Base-by-base conservation (phyloP, 2,113 vertebrate species). In the Mobula hypostoma region DNA sequence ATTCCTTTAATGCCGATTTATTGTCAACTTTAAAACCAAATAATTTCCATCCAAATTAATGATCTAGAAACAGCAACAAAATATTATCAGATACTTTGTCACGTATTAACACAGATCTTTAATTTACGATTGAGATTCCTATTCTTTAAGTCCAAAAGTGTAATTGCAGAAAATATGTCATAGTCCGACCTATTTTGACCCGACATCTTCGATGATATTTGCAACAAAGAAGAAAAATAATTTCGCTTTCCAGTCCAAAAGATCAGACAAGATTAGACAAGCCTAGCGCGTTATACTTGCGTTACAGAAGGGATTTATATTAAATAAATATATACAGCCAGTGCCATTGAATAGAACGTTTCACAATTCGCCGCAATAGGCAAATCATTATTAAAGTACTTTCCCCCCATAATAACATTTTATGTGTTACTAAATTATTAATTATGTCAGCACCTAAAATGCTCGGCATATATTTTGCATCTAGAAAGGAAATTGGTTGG, bases 1-100 rank as follows among this genome's bases (percentile, higher is more conserved):
- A 48, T 92, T 92, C 19, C 56, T 27, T 17, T 74, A 21, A 76
- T 56, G 24, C 17, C 11, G 63, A 21, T 94, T 12, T 36, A 94
- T 94, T 94, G 76, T 66, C 77, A 36, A 21, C 17, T 94, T 94
- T 48, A 74, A 93, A 87, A 56, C 5, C 68, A 8, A 74, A 74
- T 93, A 56, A 74, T 74, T 93, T 24, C 70, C 24, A 93, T 48
- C 66, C 36, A 27, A 40, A 93, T 24, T 56, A 76, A 29, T 68
- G 68, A 74, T 48, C n/a, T 27, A 24, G 6, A 93, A 27, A 11
- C 32, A 48, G 48, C 48, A 40, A 74, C 32, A 48, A 68, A 32
- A n/a, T 40, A 9, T 2, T 24, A 72, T 90, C 17, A 74, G 15
- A 74, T 40, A 14, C 68, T 21, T 72, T 2, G 5, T 11, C 68